These are phyloP conservation scores for Pangasius mekongensis DNA, from an alignment of 2,797 vertebrate genomes.

Conservation along the genomic window DNA sequence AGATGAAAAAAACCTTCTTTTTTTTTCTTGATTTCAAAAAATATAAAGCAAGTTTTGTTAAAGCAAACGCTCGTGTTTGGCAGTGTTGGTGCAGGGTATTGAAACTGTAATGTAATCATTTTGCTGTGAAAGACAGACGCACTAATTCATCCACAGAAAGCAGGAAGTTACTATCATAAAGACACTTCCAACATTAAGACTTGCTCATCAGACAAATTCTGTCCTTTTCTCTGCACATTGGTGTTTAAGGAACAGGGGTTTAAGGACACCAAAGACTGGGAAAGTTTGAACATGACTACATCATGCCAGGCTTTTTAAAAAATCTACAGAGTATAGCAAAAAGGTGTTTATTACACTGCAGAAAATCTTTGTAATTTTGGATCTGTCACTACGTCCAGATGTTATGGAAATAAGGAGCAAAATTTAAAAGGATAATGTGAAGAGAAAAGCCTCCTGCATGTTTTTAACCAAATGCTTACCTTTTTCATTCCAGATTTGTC, in stretches of 20 bases:
- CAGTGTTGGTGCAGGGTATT: background rate
- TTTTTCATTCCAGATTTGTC: constrained; percentile 69
- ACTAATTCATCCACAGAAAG: background rate
- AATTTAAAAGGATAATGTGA: background rate
- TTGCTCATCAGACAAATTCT: background rate
- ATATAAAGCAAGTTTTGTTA: background rate
- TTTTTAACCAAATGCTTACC: background rate
- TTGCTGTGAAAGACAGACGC: background rate
- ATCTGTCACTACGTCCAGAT: background rate
- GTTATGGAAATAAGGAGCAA: background rate
- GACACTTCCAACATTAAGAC: background rate
- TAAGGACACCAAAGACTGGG: background rate
- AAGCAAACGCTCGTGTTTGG: background rate
- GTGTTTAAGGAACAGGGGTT: background rate
- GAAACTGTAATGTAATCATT: background rate
- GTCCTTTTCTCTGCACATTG: background rate
- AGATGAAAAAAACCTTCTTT: background rate
- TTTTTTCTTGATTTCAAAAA: background rate
- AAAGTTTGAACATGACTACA: background rate
- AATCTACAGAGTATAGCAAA: background rate
- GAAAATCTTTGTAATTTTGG: background rate
- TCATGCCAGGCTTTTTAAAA: background rate
- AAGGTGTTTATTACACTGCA: background rate
- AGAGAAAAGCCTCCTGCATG: background rate
- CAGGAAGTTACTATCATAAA: background rate